These are phyloP conservation scores for Spondyliosoma cantharus DNA, from an alignment of 2,797 vertebrate genomes.

Conservation along the genomic window DNA sequence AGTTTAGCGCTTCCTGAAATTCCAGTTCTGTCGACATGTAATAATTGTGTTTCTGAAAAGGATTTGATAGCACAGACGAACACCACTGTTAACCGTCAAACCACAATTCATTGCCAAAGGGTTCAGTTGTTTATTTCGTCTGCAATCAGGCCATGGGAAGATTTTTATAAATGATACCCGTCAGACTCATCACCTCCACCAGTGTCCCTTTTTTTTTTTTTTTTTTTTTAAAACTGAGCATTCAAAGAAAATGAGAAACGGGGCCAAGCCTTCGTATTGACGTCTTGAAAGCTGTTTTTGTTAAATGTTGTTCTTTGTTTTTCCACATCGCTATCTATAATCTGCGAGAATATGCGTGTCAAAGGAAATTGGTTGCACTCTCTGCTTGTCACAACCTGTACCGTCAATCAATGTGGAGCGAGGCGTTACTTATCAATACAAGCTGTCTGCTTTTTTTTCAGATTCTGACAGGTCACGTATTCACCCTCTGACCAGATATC, in stretches of 20 bases:
- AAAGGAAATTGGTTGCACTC: conserved; percentile 41
- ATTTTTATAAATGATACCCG: not conserved
- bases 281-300: conserved; percentile 19
- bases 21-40: conserved; percentile 11
- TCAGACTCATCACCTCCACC: not conserved
- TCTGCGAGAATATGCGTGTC: conserved; percentile 47
- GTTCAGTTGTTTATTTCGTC: not conserved
- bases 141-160: not conserved
- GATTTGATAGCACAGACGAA: not conserved
- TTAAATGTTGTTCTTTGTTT: conserved; percentile 31
- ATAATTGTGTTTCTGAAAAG: not conserved
- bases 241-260: conserved; percentile 14
- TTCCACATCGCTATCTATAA: conserved; percentile 5
- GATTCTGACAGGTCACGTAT: conserved; percentile 44
- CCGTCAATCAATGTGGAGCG: conserved; percentile 53
- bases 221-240: not conserved
- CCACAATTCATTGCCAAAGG: not conserved
- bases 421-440: conserved; percentile 42
- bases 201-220: not conserved
- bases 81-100: conserved; percentile 15
- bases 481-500: conserved; percentile 27
- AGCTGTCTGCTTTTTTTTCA: conserved; percentile 11
- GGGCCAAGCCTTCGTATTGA: conserved; percentile 1
- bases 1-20: not conserved
- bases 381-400: conserved; percentile 59